Percentiles rank a stretch among this genome's conserved stretches.
Evolutionary conservation across 2,113 vertebrate genomes (phyloP).

Genomic region (Sakesphorus luctuosus): DNA sequence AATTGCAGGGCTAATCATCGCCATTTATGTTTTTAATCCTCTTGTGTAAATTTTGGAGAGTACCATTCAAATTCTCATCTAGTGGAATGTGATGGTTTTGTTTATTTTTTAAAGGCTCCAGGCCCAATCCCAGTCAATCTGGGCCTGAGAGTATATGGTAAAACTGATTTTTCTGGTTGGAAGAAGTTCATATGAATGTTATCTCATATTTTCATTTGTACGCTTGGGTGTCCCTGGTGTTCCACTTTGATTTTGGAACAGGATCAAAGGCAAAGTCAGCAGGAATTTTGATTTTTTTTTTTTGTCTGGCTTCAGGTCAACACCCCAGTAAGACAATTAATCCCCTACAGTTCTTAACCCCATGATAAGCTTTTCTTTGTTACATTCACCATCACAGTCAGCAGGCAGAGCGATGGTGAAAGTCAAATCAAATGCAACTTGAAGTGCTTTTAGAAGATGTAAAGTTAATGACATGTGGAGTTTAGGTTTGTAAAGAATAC

Average conservation of each 20-base stretch:
- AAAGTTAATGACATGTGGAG: background rate
- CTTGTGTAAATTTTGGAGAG: background rate
- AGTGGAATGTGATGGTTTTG: background rate
- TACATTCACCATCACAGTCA: background rate
- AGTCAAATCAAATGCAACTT: background rate
- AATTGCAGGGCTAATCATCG: background rate
- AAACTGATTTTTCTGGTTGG: slow-evolving; percentile 12
- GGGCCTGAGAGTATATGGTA: background rate
- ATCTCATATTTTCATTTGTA: slow-evolving; percentile 46
- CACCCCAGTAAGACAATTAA: background rate
- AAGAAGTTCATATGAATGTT: slow-evolving; percentile 27
- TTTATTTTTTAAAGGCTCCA: slow-evolving; percentile 18
- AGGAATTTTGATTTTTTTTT: background rate
- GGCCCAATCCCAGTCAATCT: background rate
- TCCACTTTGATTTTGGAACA: slow-evolving; percentile 5
- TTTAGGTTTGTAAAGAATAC: background rate
- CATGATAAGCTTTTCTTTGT: background rate
- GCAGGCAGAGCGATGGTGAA: background rate
- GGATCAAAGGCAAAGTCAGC: slow-evolving; percentile 25
- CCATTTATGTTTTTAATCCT: background rate
- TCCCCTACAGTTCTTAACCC: background rate
- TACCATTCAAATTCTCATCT: background rate
- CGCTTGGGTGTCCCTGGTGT: background rate
- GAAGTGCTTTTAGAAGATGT: background rate
- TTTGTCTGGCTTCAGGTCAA: background rate